Base-by-base conservation (phyloP, 1,140 invertebrate species). In the Diplogasteroides magnus region DNA sequence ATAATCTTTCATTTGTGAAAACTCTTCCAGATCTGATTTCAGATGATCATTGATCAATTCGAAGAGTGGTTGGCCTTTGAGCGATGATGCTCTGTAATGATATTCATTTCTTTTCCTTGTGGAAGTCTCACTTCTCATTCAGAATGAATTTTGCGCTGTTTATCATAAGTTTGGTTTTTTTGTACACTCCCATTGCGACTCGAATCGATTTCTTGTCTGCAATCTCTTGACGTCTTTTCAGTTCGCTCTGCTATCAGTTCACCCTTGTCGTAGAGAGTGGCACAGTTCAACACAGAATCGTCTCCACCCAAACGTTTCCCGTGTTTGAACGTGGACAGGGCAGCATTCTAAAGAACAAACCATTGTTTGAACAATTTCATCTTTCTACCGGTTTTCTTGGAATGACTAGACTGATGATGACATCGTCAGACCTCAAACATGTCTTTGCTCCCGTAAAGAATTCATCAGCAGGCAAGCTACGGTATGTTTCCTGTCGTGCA, bases 251-350 rank as follows among this genome's bases (percentile, higher is more conserved):
- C 37, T 11, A 6, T 11, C 37, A 19, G 19, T 48, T 48, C 37
- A 48, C 37, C 37, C 19, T 48, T 19, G 19, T 48, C 37, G 19
- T 48, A 48, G 37, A 6, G 6, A 6, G 37, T 19, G 6, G 37
- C 37, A 11, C 11, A 48, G 25, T 64, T 64, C 14, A 64, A 0
- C 0, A 64, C 32, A 14, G 62, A 11, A 23, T 27, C 31, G 28
- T 64, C 62, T 48, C 11, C 62, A 14, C 62, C 62, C 11, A 32
- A 26, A 13, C 62, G 62, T 23, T 14, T 48, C 19, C 62, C 62
- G 31, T 27, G 26, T 23, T 64, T 64, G 23, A 27, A 48, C 1
- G 62, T 15, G 19, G 29, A 37, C 26, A 37, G 19, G 31, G 23
- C 29, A 37, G 27, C 14, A 26, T 61, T 19, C 60, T 61, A 61